A percentile compares a stretch with the other conserved stretches of the same genome.
Evolutionary conservation across 1,140 invertebrate species (phyloP).

Genomic region (Scaptomyza montana): DNA sequence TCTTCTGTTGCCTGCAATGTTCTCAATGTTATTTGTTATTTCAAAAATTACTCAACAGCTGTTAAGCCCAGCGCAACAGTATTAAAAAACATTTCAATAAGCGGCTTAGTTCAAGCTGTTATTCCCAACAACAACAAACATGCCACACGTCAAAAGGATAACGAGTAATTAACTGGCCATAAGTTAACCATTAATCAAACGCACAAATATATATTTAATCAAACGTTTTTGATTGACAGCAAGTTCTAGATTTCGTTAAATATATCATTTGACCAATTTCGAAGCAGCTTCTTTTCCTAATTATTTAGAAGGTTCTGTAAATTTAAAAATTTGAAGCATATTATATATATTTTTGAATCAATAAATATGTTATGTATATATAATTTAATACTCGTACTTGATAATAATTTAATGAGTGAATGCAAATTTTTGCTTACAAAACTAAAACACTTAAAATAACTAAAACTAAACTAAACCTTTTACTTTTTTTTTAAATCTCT

Average conservation of each 20-base stretch:
- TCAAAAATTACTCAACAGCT: not conserved
- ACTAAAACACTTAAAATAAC: constrained; percentile 45
- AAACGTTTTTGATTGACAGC: no score
- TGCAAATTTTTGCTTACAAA: constrained; percentile 22
- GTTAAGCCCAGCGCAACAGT: constrained; percentile 1
- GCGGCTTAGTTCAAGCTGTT: constrained; percentile 19
- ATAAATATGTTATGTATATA: constrained; percentile 37
- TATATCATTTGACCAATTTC: no score
- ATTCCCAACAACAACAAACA: not conserved
- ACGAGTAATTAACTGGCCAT: constrained; percentile 26
- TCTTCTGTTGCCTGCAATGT: not conserved
- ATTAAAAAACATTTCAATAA: constrained; percentile 14
- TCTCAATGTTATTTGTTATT: not conserved
- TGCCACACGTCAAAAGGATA: constrained; percentile 7
- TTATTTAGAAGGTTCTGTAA: no score
- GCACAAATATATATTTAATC: not conserved
- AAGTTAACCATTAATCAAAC: constrained; percentile 41
- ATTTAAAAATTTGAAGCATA: constrained; percentile 22
- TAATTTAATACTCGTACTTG: constrained; percentile 39
- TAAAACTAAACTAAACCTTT: constrained; percentile 23
- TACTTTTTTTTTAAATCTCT: not conserved
- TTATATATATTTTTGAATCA: constrained; percentile 29
- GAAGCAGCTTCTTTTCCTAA: no score
- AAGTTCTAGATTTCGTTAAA: no score
- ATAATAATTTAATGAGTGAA: constrained; percentile 49